Conservation (phyloP, 2,888 invertebrate genomes). For the Polydrusus cervinus region DNA sequence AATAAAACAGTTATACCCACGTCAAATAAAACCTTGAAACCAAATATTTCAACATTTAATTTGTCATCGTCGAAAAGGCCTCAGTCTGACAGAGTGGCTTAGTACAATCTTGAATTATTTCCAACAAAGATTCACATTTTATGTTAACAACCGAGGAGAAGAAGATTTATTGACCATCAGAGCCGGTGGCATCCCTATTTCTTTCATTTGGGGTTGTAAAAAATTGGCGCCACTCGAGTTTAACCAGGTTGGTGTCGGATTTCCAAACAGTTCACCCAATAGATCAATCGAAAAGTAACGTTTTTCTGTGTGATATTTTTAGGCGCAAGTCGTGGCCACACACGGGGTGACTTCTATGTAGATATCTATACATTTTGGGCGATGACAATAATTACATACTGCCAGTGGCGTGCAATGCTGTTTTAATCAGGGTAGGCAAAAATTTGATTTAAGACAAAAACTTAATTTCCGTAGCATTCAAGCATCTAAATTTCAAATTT, state of each 20-base stretch:
- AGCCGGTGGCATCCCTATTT: conserved; percentile 36
- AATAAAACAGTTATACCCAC: neutral
- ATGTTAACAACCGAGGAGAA: conserved; percentile 36
- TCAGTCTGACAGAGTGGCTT: conserved; percentile 26
- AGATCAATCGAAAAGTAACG: conserved; percentile 25
- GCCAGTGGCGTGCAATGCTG: too few relatives aligned
- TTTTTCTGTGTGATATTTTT: conserved; percentile 17
- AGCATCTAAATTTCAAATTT: too few relatives aligned
- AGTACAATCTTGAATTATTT: conserved; percentile 32
- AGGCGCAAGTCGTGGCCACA: conserved; percentile 10
- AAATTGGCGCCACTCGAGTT: conserved; percentile 60
- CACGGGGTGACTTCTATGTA: conserved; percentile 3
- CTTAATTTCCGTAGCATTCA: too few relatives aligned
- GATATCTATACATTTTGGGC: neutral
- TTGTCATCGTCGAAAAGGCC: conserved; percentile 19
- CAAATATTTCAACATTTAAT: conserved; percentile 25
- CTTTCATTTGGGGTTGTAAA: conserved; percentile 54
- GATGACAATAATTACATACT: too few relatives aligned
- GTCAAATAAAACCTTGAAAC: conserved; percentile 12
- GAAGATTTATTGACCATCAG: conserved; percentile 41
- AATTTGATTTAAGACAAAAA: too few relatives aligned
- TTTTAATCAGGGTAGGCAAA: too few relatives aligned
- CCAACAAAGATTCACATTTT: conserved; percentile 25
- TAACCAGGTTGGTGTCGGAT: conserved; percentile 56
- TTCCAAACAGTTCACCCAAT: conserved; percentile 53